Conservation (phyloP, 2,113 vertebrate species). For the Toxotes chatareus region DNA sequence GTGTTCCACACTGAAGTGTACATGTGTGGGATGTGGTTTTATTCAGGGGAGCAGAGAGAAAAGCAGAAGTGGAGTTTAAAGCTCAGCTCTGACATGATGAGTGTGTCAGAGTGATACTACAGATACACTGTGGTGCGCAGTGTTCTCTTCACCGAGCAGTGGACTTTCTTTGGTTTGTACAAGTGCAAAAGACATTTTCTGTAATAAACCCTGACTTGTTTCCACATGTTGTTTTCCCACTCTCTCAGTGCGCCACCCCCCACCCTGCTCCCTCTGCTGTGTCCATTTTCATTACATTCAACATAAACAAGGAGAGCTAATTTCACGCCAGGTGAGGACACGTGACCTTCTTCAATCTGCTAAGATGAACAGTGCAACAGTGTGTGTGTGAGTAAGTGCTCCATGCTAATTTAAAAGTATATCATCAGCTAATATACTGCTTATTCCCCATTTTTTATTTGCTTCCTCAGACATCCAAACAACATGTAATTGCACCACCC, state of each 20-base stretch:
- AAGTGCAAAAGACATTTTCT: constrained; percentile 49
- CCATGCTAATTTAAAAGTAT: constrained; percentile 36
- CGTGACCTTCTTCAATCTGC: constrained; percentile 50
- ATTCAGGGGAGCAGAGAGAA: constrained; percentile 35
- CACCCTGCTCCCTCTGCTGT: constrained; percentile 9
- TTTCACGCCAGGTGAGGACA: constrained; percentile 62
- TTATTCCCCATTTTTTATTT: constrained; percentile 29
- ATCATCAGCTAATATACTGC: constrained; percentile 37
- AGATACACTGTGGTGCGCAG: constrained; percentile 37
- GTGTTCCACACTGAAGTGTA: constrained; percentile 55
- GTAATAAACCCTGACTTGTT: constrained; percentile 53
- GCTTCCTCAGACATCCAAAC: constrained; percentile 16
- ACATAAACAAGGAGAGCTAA: constrained; percentile 62
- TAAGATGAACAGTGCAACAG: constrained; percentile 14
- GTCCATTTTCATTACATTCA: constrained; percentile 61
- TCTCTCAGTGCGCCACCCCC: constrained; percentile 2
- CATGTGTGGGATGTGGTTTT: constrained; percentile 67
- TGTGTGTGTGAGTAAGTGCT: not conserved
- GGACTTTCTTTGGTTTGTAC: constrained; percentile 53
- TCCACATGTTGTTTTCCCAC: constrained; percentile 19
- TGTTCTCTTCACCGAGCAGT: constrained; percentile 39
- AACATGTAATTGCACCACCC: constrained; percentile 44
- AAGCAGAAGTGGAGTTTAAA: constrained; percentile 52
- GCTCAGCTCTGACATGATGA: constrained; percentile 61
- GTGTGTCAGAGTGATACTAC: constrained; percentile 64